These are phyloP conservation scores for Sebastes kiyomatsui DNA, from an alignment of 2,797 vertebrate genomes.

Conservation along the genomic window DNA sequence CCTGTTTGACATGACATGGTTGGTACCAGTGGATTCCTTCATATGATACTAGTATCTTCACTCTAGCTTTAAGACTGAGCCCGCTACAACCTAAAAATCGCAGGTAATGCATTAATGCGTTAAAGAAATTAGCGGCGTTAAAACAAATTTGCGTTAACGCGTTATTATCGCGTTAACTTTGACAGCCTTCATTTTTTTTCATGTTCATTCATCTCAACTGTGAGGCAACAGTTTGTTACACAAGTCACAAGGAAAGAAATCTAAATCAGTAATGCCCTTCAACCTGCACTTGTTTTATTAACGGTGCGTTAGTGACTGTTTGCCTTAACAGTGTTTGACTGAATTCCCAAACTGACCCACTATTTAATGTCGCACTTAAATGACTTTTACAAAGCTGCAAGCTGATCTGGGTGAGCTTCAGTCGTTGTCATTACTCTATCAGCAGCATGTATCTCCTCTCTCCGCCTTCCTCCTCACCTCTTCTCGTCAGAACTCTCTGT, in stretches of 20 bases:
- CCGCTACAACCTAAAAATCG: no score
- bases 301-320: neutral
- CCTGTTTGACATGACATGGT: no score
- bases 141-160: no score
- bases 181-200: no score
- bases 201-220: neutral
- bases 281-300: neutral
- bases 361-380: neutral
- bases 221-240: neutral
- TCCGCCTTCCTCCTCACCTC: conserved; percentile 23
- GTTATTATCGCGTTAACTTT: no score
- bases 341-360: neutral
- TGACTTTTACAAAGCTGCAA: conserved; percentile 27
- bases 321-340: neutral
- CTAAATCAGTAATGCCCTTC: neutral
- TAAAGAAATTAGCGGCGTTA: no score
- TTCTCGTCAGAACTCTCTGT: conserved; percentile 12
- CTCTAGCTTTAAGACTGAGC: no score
- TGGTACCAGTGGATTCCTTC: no score
- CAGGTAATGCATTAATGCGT: no score
- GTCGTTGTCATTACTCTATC: conserved; percentile 22
- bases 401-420: conserved; percentile 54
- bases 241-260: neutral
- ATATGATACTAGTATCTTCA: no score
- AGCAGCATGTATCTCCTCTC: conserved; percentile 4